A percentile compares a stretch with the other conserved stretches of the same genome.
phyloP scores from a whole-genome alignment of 2,797 vertebrate genomes.

The Phoebastria nigripes region DNA sequence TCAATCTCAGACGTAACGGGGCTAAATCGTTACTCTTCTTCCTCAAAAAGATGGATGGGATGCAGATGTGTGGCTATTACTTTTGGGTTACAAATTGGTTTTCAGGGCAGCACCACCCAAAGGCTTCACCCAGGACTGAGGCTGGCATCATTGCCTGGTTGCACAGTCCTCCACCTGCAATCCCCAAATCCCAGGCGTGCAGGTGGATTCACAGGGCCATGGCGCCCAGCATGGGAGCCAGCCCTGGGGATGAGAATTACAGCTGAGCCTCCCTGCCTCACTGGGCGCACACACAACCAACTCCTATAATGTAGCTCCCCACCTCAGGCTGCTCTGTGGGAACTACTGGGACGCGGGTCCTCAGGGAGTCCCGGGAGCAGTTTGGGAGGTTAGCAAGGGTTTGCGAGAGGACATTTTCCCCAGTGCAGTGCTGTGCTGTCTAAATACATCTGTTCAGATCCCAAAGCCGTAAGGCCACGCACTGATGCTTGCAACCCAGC shows the following conservation, averaged over 20 bases:
- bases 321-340: background rate
- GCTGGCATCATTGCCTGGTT: background rate
- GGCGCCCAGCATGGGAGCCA: background rate
- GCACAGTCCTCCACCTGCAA: background rate
- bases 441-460: background rate
- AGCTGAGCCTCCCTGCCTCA: background rate
- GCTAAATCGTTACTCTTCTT: background rate
- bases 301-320: background rate
- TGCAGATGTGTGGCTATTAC: background rate
- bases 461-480: accelerated
- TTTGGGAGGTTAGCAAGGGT: background rate
- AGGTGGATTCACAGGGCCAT: background rate
- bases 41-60: background rate
- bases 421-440: background rate
- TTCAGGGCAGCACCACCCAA: background rate
- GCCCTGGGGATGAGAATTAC: background rate
- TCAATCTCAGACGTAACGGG: background rate
- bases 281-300: background rate
- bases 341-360: too few relatives aligned
- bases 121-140: background rate
- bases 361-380: background rate
- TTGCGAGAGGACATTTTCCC: background rate
- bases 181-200: background rate
- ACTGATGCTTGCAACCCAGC: background rate
- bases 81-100: background rate